A percentile compares a stretch with the other conserved stretches of the same genome.
phyloP scores from a whole-genome alignment of 1,140 invertebrate species.

The Cheumatopsyche charites region DNA sequence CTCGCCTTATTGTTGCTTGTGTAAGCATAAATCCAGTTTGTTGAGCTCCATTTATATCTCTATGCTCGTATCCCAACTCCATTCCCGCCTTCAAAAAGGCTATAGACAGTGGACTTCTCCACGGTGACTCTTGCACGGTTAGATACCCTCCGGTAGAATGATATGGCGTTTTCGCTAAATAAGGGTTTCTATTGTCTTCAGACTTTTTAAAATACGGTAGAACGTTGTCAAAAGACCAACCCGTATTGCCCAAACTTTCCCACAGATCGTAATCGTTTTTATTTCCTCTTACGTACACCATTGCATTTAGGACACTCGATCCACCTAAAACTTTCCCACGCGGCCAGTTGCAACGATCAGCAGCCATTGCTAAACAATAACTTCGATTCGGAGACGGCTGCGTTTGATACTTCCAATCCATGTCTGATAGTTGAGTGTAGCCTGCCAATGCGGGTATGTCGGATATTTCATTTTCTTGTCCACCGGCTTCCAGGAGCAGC shows the following conservation, averaged over 20 bases:
- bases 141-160: constrained; percentile 80
- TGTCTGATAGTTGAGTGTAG: constrained; percentile 76
- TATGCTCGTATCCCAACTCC: constrained; percentile 79
- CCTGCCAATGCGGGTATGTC: constrained; percentile 78
- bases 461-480: constrained; percentile 80
- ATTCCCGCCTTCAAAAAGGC: constrained; percentile 81
- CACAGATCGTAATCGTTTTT: constrained; percentile 90
- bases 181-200: constrained; percentile 85
- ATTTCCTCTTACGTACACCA: constrained; percentile 95
- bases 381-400: constrained; percentile 75
- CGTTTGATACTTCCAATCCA: constrained; percentile 94
- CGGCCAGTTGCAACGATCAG: constrained; percentile 86
- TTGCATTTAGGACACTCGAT: constrained; percentile 91
- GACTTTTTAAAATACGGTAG: constrained; percentile 89
- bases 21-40: constrained; percentile 87
- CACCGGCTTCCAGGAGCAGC: constrained; percentile 82
- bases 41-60: constrained; percentile 81
- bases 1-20: constrained; percentile 84
- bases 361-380: constrained; percentile 83
- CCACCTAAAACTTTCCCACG: constrained; percentile 90
- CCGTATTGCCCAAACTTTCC: constrained; percentile 82
- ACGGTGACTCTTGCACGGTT: constrained; percentile 83
- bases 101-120: constrained; percentile 78
- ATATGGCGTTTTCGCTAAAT: constrained; percentile 74
- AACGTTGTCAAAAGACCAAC: constrained; percentile 89